A percentile compares a stretch with the other conserved stretches of the same genome.
Conservation (phyloP, 2,888 invertebrate species). For the Osedax fenrisi region DNA sequence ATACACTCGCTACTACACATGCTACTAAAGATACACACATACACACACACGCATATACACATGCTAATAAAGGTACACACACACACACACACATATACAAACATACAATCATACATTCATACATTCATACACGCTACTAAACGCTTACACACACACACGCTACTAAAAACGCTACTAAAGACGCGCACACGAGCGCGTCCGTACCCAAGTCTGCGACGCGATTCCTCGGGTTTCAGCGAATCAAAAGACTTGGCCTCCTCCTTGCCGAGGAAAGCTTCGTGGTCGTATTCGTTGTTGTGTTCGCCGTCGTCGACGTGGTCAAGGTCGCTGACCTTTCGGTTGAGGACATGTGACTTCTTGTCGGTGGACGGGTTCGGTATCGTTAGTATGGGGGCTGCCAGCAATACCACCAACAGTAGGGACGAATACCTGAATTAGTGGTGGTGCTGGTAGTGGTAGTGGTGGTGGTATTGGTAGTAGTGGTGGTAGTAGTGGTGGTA, state of each 20-base stretch:
- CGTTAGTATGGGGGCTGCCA: not conserved
- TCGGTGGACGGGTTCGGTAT: not conserved
- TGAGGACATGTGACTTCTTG: not conserved
- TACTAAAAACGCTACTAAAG: slow-evolving; percentile 81
- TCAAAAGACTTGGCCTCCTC: slow-evolving; percentile 81
- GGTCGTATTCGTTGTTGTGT: slow-evolving; percentile 73
- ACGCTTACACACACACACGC: slow-evolving; percentile 84
- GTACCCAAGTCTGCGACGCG: slow-evolving; percentile 65
- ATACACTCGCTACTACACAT: no score
- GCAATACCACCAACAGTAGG: not conserved
- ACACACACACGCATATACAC: no score
- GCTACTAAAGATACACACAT: no score
- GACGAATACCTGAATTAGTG: no score
- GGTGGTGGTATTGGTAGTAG: no score
- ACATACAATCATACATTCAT: not conserved
- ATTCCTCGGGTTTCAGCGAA: slow-evolving; percentile 84
- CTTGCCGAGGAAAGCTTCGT: slow-evolving; percentile 90
- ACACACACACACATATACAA: not conserved
- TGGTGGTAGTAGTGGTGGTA: no score
- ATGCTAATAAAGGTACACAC: no score
- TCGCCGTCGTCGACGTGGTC: slow-evolving; percentile 59
- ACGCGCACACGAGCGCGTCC: slow-evolving; percentile 77
- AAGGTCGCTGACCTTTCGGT: slow-evolving; percentile 59
- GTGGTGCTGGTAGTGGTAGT: no score
- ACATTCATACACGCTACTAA: slow-evolving; percentile 42